Evolutionary conservation across 2,797 vertebrate genomes (phyloP).

Genomic region (Tokudaia muenninki): DNA sequence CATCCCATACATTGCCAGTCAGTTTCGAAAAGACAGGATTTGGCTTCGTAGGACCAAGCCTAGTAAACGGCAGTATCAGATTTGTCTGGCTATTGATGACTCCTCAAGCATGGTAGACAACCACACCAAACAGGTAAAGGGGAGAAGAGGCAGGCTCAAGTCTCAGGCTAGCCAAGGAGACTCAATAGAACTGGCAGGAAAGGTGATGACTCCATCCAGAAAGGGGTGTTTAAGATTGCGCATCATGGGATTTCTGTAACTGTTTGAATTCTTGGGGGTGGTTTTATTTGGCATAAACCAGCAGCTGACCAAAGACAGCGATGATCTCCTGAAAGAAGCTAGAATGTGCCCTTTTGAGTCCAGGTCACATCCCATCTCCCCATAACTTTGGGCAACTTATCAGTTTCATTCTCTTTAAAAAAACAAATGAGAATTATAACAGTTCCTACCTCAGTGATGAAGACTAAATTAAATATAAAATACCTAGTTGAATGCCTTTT

Average conservation of each 20-base stretch:
- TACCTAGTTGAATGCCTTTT: not conserved
- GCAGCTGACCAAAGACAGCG: not conserved
- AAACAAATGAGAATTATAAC: not conserved
- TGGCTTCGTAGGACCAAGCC: conserved; percentile 98
- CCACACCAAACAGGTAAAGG: conserved; percentile 97
- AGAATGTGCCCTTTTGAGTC: not conserved
- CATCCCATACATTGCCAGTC: conserved; percentile 98
- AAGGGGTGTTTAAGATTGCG: not conserved
- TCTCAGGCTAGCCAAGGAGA: too few relatives aligned
- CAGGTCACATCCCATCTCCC: not conserved
- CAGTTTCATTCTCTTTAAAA: conserved; percentile 17
- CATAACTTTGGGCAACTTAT: not conserved
- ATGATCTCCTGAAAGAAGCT: not conserved
- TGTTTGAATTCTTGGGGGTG: not conserved
- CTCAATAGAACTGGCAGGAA: not conserved
- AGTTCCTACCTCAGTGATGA: not conserved
- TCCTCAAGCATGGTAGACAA: conserved; percentile 99
- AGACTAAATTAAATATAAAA: conserved; percentile 35
- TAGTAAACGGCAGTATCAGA: conserved; percentile 98
- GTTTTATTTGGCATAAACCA: not conserved
- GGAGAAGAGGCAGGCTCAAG: not conserved
- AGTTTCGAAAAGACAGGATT: conserved; percentile 99
- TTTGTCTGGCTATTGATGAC: conserved; percentile 98
- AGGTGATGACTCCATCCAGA: not conserved
- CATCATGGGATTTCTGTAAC: not conserved